These are phyloP conservation scores for Enteromius unitaeniatus DNA, from an alignment of 2,797 vertebrate genomes.

Conservation along the genomic window DNA sequence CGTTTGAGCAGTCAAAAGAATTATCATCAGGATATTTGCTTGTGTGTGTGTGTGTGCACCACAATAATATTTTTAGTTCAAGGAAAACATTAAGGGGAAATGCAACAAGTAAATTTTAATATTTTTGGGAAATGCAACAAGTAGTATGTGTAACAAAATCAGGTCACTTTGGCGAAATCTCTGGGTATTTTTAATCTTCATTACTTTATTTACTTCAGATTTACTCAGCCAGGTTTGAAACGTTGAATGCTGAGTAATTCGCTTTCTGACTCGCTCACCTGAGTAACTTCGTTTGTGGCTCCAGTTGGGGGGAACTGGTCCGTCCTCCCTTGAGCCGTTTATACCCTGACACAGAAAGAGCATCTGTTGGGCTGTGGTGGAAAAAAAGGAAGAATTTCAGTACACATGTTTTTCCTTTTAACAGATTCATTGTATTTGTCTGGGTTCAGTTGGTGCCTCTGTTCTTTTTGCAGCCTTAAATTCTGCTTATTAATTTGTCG, in stretches of 20 bases:
- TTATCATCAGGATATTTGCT: background rate
- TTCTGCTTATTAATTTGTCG: background rate
- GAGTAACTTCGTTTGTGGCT: conserved; percentile 75
- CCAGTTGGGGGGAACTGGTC: conserved; percentile 68
- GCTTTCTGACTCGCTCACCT: conserved; percentile 67
- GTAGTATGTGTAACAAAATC: background rate
- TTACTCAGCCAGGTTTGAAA: conserved; percentile 34
- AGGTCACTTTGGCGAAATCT: background rate
- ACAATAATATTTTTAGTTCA: background rate
- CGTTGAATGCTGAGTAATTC: conserved; percentile 26
- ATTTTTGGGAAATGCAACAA: background rate
- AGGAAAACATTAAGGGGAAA: background rate
- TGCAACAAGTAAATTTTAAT: background rate
- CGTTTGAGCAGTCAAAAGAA: background rate
- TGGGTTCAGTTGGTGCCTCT: background rate
- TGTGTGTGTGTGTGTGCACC: too few species aligned
- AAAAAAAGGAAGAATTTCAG: conserved; percentile 21
- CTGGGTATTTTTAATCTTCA: background rate
- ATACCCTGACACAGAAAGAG: conserved; percentile 71
- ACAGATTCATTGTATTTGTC: conserved; percentile 4
- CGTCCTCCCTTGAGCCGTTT: conserved; percentile 68
- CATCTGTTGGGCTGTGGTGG: conserved; percentile 73
- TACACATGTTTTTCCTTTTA: background rate
- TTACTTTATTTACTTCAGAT: background rate
- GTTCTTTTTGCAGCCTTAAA: background rate